phyloP scores from a whole-genome alignment of 1,140 invertebrate genomes.

The Glossosoma conforme region DNA sequence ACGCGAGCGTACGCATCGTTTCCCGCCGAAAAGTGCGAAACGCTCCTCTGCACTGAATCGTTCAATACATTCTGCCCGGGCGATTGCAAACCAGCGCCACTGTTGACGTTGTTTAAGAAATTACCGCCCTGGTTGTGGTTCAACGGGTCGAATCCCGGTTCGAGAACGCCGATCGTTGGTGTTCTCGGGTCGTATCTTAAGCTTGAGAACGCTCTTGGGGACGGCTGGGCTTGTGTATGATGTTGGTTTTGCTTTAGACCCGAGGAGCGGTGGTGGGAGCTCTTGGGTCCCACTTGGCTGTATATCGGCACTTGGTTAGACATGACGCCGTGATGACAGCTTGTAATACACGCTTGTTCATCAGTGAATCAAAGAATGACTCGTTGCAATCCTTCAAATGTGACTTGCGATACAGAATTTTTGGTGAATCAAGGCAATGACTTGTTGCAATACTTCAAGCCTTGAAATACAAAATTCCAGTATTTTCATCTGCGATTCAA shows the following conservation, averaged over 20 bases:
- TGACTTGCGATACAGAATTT: too few relatives aligned
- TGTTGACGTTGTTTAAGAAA: too few relatives aligned
- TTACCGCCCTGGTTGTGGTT: conserved; percentile 49
- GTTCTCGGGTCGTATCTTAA: conserved; percentile 26
- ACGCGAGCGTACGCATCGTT: conserved; percentile 15
- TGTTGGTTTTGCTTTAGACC: conserved; percentile 32
- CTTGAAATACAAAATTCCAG: too few relatives aligned
- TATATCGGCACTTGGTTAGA: conserved; percentile 48
- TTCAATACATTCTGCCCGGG: neutral
- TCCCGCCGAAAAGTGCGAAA: neutral
- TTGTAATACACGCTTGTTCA: neutral
- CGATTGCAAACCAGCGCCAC: conserved; percentile 9
- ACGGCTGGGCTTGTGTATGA: conserved; percentile 18
- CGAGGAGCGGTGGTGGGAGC: conserved; percentile 29
- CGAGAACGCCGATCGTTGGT: conserved; percentile 31
- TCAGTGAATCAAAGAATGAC: too few relatives aligned
- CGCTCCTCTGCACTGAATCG: neutral
- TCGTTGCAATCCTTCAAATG: too few relatives aligned
- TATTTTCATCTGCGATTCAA: too few relatives aligned
- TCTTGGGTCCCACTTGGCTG: conserved; percentile 47
- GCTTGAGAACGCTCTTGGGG: conserved; percentile 21
- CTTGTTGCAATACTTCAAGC: too few relatives aligned
- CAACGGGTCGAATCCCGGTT: conserved; percentile 43
- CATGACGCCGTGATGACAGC: conserved; percentile 35
- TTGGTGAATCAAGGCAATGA: too few relatives aligned